Base-by-base conservation (phyloP, 2,888 invertebrate genomes). In the Gnatocerus cornutus region DNA sequence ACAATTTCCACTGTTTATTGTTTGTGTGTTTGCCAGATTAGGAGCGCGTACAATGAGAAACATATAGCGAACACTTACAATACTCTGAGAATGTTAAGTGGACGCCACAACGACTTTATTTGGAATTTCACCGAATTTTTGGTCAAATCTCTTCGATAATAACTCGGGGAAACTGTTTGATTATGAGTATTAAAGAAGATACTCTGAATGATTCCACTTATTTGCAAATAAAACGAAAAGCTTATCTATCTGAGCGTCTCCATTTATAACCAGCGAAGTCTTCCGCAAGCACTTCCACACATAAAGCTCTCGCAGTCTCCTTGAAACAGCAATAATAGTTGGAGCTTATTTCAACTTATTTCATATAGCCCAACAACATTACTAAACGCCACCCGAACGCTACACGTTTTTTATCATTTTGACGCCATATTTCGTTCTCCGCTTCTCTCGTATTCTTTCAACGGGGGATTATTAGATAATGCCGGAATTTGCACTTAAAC, bases 11-110 rank as follows among this genome's bases (percentile, higher is more conserved):
- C 73, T 81, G 80, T 79, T 74, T 80, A 82, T 83, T 83, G 83
- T 82, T 82, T 82, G 83, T 83, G 78, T 82, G 78, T 82, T 81
- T 79, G 80, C 73, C 73, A 78, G 79, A 81, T 82, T 82, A 81
- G 77, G 71, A 75, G 64, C 75, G 69, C 67, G 52, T 63, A 73
- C 70, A 71, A 71, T 71, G 62, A 65, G 41, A 55, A 62, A 71
- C 71, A 72, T 70, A 41, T 41, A 46, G 45, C 61, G 33, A 37
- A 56, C 48, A 50, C 37, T 43, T 45, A 56, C 56, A 45, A 61
- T 29, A 21, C 27, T 0, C 16, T 37, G 39, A 72, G 48, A 72
- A 74, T 72, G 67, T 61, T 72, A 71, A 70, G 65, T 58, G 7
- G n/a, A 16, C 9, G 1, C 27, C 27, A 56, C 56, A 27, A 56